Evolutionary conservation across 37 sponge, comb jelly and placozoan genomes (phyloP), one percentile per base, ranked within the genome.

Genomic region (Diacarnus erythraeanus): DNA sequence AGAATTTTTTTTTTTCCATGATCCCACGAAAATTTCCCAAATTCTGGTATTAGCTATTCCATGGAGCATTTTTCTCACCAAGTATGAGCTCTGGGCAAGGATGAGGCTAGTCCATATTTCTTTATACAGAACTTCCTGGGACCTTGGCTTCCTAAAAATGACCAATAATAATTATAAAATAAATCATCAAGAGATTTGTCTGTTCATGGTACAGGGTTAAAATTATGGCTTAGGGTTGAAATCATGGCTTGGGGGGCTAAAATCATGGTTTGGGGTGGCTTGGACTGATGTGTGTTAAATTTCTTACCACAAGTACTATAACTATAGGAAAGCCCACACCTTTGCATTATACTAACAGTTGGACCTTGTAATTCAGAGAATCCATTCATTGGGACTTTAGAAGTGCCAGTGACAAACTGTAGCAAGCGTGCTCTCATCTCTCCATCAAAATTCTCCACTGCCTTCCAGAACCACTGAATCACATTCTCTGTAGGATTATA

Each of bases 341-440:
- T n/a, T n/a, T n/a, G n/a, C 64, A 61, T 27, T 15, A 29, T 61
- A 61, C 29, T 61, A 27, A 61, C 64, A 61, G n/a, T 23, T 47
- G 6, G 51, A 94, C 98, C 99, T 80, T 98, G 91, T 25, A 98
- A 77, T 77, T 98, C 99, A 27, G 94, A 83, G 79, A 98, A 98
- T 9, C 99, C 99, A 78, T 98, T 98, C 99, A 98, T 98, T 26
- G 99, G 99, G 3, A 98, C 96, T 60, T 94, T 91, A 15, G 99
- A 98, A 18, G 99, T 98, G 3, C 99, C 99, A n/a, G 99, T 98
- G 29, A 96, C 96, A 82, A 98, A 98, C 92, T 98, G 99, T 8
- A 98, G 90, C 22, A 98, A 83, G 20, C 99, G 70, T 17, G 93
- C 91, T 54, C 89, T 82, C 92, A 95, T 87, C 64, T 98, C 99